These are phyloP conservation scores for Parazoanthus swiftii DNA, from an alignment of 92 coral and sea anemone genomes.

Conservation along the genomic window DNA sequence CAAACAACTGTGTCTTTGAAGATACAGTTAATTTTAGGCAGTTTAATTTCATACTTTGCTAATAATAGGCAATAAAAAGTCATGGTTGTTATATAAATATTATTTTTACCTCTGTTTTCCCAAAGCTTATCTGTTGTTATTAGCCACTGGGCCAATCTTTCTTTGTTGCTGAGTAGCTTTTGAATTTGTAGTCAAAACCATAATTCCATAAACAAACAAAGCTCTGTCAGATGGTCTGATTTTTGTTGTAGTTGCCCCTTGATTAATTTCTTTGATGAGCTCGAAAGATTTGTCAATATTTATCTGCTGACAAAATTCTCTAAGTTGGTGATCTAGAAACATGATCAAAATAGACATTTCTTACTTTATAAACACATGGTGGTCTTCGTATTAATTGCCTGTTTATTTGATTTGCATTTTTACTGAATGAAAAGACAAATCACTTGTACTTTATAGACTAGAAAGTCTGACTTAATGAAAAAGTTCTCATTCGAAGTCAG, in stretches of 20 bases:
- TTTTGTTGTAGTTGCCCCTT: not conserved
- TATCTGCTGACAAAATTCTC: not conserved
- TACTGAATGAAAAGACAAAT: too few relatives aligned
- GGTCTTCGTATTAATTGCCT: not conserved
- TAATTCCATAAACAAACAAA: not conserved
- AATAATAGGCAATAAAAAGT: not conserved
- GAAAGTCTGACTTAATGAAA: too few relatives aligned
- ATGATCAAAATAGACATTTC: not conserved
- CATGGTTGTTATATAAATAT: not conserved
- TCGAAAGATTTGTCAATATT: constrained; percentile 18
- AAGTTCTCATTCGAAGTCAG: too few relatives aligned
- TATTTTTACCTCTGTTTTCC: not conserved
- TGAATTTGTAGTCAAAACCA: not conserved
- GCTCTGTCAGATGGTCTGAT: not conserved
- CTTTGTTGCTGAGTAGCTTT: not conserved
- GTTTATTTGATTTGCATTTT: not conserved
- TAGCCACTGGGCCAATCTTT: not conserved
- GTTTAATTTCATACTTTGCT: not conserved
- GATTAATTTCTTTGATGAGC: not conserved
- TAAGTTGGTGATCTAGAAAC: not conserved
- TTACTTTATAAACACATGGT: not conserved
- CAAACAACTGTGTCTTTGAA: not conserved
- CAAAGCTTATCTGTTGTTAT: not conserved
- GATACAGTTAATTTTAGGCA: not conserved
- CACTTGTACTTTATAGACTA: too few relatives aligned